A percentile compares a stretch with the other conserved stretches of the same genome.
phyloP scores from a whole-genome alignment of 2,797 vertebrate genomes.

The Rhinophrynus dorsalis region DNA sequence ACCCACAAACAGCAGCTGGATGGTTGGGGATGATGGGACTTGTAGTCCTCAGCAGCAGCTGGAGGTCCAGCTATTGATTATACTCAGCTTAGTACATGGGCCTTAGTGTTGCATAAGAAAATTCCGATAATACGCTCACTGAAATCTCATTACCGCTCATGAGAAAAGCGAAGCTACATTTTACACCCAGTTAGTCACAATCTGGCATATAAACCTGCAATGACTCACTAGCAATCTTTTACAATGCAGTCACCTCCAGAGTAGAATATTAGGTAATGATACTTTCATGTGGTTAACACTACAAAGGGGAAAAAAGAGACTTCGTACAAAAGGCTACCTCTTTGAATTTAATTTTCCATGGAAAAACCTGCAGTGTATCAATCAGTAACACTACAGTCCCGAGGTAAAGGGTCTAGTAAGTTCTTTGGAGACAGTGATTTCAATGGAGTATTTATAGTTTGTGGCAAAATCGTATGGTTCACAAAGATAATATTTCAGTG shows the following conservation, averaged over 20 bases:
- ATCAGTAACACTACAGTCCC: slow-evolving; percentile 58
- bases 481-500: slow-evolving; percentile 71
- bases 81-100: no score
- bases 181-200: slow-evolving; percentile 62
- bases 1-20: no score
- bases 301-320: slow-evolving; percentile 53
- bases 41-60: no score
- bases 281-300: slow-evolving; percentile 66
- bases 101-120: slow-evolving; percentile 20
- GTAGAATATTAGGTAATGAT: slow-evolving; percentile 63
- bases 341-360: slow-evolving; percentile 68
- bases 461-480: slow-evolving; percentile 72
- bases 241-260: slow-evolving; percentile 66
- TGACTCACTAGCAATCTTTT: slow-evolving; percentile 64
- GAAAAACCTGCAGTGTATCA: slow-evolving; percentile 73
- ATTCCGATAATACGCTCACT: slow-evolving; percentile 48
- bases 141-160: slow-evolving; percentile 63
- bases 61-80: no score
- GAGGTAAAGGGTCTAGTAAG: slow-evolving; percentile 62
- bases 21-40: no score
- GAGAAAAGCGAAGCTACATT: slow-evolving; percentile 63
- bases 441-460: slow-evolving; percentile 72
- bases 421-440: slow-evolving; percentile 63
- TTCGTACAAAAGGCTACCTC: slow-evolving; percentile 60
- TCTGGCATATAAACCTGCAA: slow-evolving; percentile 57